These are phyloP conservation scores for Ataeniobius toweri DNA, from an alignment of 2,797 vertebrate genomes.

Conservation along the genomic window DNA sequence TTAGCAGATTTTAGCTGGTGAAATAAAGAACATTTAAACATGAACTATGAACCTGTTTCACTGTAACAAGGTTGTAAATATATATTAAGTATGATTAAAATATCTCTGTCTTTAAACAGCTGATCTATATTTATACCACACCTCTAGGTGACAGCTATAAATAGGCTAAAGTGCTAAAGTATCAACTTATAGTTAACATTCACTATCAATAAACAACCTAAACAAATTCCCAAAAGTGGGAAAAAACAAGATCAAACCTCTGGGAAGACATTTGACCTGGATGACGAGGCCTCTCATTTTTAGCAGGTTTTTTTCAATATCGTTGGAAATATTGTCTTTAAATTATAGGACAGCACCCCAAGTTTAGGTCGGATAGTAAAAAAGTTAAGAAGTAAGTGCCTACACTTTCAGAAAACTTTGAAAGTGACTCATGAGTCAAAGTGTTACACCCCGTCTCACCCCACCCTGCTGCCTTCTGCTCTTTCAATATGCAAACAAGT, in stretches of 20 bases:
- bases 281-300: constrained; percentile 19
- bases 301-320: constrained; percentile 36
- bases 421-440: constrained; percentile 54
- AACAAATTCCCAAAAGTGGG: neutral
- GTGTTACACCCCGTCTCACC: constrained; percentile 22
- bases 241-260: neutral
- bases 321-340: constrained; percentile 26
- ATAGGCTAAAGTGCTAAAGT: neutral
- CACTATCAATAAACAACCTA: neutral
- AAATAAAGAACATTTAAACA: too few species aligned
- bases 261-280: neutral
- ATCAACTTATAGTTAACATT: neutral
- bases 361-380: constrained; percentile 1
- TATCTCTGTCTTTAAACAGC: too few species aligned
- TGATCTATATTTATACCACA: too few species aligned
- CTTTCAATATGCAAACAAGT: constrained; percentile 7
- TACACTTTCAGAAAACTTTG: constrained; percentile 37
- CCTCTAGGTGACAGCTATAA: too few species aligned
- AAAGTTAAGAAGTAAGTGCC: constrained; percentile 24
- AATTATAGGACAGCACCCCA: constrained; percentile 48
- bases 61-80: too few species aligned
- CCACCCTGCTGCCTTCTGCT: constrained; percentile 1
- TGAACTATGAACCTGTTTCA: too few species aligned
- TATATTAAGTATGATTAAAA: too few species aligned
- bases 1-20: too few species aligned